Evolutionary conservation across 2,888 invertebrate genomes (phyloP), one percentile per base, ranked within the genome.

Genomic region (Ennomos erosarius): DNA sequence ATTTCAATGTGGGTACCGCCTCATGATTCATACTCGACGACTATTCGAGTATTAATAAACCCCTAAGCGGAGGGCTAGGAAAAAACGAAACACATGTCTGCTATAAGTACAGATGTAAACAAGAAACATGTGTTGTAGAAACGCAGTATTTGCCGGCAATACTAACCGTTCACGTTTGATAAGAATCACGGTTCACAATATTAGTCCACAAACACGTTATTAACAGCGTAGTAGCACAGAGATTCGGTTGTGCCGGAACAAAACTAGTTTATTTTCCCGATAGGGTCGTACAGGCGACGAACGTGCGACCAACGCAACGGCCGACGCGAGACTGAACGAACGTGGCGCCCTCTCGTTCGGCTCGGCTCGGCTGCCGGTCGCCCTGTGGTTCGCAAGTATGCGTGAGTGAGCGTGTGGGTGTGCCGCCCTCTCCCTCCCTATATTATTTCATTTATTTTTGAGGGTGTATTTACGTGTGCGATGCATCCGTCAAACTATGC

Each of bases 281-380:
- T 82, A 82, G 87, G 79, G 89, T 82, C 65, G 81, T 86, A 86
- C 82, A 74, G 68, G 69, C 81, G 79, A 80, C 83, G 76, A 74
- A 79, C 90, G 82, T 84, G 81, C 90, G 71, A 71, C 84, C 85
- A 67, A 55, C 62, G 64, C 75, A 79, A 81, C 82, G 84, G 87
- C 87, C 90, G 87, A 86, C 88, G 92, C 93, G 92, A 91, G 93
- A 93, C 93, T 93, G 91, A 87, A 84, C 88, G 90, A 85, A 62
- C 63, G 75, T 76, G 82, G 90, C 90, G 90, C 90, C 90, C 88
- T 85, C 89, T 83, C 80, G 67, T 60, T 64, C 60, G 55, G 57
- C 69, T 26, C 26, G 26, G 26, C 26, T 26, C 26, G 26, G 26
- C 26, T 26, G 26, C 26, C 5, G 26, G 26, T 6, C 79, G 77